These are phyloP conservation scores for Drosophila melanica DNA, from an alignment of 1,140 invertebrate genomes.

Conservation along the genomic window DNA sequence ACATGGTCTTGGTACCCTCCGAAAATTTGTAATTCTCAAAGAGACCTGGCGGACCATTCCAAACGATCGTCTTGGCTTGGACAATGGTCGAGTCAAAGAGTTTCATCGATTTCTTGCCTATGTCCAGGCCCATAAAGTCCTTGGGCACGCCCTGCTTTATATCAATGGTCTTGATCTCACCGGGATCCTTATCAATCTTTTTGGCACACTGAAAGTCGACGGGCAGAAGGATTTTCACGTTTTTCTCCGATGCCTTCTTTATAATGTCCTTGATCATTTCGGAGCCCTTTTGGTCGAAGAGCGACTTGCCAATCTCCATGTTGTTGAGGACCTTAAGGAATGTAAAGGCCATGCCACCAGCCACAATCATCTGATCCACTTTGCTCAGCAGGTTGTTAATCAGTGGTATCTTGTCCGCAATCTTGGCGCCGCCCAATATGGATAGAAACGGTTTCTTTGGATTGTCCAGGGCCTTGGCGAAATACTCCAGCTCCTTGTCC, in stretches of 20 bases:
- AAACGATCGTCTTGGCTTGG: slow-evolving; percentile 97
- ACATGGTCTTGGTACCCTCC: slow-evolving; percentile 94
- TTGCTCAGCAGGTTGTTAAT: slow-evolving; percentile 99
- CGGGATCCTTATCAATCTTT: slow-evolving; percentile 96
- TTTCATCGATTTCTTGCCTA: slow-evolving; percentile 93
- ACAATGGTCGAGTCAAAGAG: slow-evolving; percentile 91
- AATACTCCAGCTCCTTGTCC: slow-evolving; percentile 98
- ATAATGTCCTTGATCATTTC: slow-evolving; percentile 96
- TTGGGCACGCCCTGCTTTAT: slow-evolving; percentile 92
- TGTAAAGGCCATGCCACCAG: slow-evolving; percentile 99
- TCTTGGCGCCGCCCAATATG: slow-evolving; percentile 99
- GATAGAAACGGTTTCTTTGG: slow-evolving; percentile 98
- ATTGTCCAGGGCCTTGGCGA: slow-evolving; percentile 98
- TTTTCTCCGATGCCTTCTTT: slow-evolving; percentile 95
- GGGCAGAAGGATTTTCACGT: slow-evolving; percentile 97
- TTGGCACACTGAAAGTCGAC: slow-evolving; percentile 97
- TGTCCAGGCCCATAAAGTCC: slow-evolving; percentile 96
- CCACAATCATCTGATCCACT: slow-evolving; percentile 99
- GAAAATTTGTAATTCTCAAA: slow-evolving; percentile 98
- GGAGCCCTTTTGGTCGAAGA: slow-evolving; percentile 97
- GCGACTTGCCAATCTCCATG: slow-evolving; percentile 97
- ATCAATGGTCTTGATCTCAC: slow-evolving; percentile 89
- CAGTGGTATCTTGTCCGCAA: slow-evolving; percentile 99
- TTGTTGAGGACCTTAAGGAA: slow-evolving; percentile 96
- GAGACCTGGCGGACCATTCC: slow-evolving; percentile 99